A percentile compares a stretch with the other conserved stretches of the same genome.
phyloP scores from a whole-genome alignment of 2,797 vertebrate species.

The Kryptopterus vitreolus region DNA sequence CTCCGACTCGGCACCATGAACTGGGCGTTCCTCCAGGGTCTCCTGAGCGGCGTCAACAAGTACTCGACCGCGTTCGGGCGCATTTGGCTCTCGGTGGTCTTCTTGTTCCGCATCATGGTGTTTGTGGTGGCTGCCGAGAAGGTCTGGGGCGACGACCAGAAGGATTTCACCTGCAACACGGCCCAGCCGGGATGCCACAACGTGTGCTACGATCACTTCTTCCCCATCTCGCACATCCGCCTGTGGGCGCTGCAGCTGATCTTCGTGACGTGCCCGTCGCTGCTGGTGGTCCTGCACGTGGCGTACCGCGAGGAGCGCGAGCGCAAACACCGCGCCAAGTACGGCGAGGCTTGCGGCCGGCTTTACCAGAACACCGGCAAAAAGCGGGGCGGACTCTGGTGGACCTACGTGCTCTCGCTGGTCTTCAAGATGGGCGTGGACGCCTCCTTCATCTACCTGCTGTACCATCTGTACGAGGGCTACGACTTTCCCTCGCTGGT shows the following conservation, averaged over 20 bases:
- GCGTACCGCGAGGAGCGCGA: slow-evolving; percentile 87
- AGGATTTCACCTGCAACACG: slow-evolving; percentile 93
- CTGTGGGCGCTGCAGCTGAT: slow-evolving; percentile 98
- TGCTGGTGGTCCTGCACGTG: slow-evolving; percentile 94
- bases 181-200: slow-evolving; percentile 92
- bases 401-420: slow-evolving; percentile 89
- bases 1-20: slow-evolving; percentile 79
- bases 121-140: slow-evolving; percentile 90
- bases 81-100: slow-evolving; percentile 93
- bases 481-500: slow-evolving; percentile 84
- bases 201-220: slow-evolving; percentile 91
- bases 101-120: slow-evolving; percentile 92
- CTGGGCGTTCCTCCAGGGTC: slow-evolving; percentile 86
- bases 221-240: slow-evolving; percentile 91
- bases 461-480: slow-evolving; percentile 84
- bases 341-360: slow-evolving; percentile 65
- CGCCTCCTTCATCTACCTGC: slow-evolving; percentile 80
- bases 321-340: slow-evolving; percentile 64
- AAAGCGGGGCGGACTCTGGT: slow-evolving; percentile 91
- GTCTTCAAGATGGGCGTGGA: slow-evolving; percentile 86
- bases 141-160: slow-evolving; percentile 94
- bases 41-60: slow-evolving; percentile 90
- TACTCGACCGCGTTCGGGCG: slow-evolving; percentile 94
- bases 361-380: slow-evolving; percentile 82
- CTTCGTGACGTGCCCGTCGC: slow-evolving; percentile 94